A percentile compares a stretch with the other conserved stretches of the same genome.
These are phyloP conservation scores for Dendronephthya gigantea DNA, from an alignment of 64 coral and sea anemone species.

Conservation along the genomic window DNA sequence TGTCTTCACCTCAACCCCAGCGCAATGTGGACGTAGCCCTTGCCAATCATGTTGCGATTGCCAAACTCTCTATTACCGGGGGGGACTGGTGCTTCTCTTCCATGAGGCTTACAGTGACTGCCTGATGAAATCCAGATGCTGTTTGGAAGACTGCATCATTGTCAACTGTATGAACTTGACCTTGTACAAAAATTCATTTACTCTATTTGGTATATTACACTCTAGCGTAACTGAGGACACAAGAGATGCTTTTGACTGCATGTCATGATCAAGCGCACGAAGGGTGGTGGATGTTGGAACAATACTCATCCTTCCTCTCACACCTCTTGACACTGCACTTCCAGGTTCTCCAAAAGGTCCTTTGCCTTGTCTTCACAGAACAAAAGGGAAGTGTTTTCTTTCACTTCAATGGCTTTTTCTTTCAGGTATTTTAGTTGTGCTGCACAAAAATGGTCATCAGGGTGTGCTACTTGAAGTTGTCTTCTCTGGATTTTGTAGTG, in stretches of 20 bases:
- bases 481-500: constrained; percentile 34
- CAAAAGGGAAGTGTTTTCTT: neutral
- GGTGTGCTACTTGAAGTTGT: constrained; percentile 5
- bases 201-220: constrained; percentile 17
- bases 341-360: constrained; percentile 37
- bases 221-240: constrained; percentile 20
- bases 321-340: constrained; percentile 36
- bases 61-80: constrained; percentile 22
- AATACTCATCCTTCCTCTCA: constrained; percentile 19
- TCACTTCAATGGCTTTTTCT: constrained; percentile 6
- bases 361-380: constrained; percentile 48
- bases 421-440: constrained; percentile 24
- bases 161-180: constrained; percentile 12
- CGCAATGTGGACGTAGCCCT: no score
- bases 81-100: neutral
- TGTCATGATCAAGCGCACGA: constrained; percentile 30
- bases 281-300: constrained; percentile 11
- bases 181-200: constrained; percentile 20
- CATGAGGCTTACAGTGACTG: constrained; percentile 14
- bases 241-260: constrained; percentile 17
- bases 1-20: no score
- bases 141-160: constrained; percentile 33
- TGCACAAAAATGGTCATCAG: constrained; percentile 37
- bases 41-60: no score
- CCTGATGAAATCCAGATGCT: neutral